Evolutionary conservation across 2,888 invertebrate genomes (phyloP).

Genomic region (Cosmia trapezina): DNA sequence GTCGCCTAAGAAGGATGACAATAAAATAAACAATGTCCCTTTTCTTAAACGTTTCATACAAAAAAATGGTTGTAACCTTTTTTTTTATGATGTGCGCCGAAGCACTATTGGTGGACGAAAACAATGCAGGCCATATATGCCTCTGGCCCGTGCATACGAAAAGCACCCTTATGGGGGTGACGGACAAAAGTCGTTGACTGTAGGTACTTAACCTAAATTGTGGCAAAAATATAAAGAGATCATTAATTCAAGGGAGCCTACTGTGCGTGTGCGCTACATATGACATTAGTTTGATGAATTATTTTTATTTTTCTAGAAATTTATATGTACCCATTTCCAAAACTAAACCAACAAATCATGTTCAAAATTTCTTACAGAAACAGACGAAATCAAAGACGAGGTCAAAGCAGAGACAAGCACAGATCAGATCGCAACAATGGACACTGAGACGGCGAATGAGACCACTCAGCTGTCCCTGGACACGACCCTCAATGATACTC

Average conservation of each 20-base stretch:
- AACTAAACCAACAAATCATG: background rate
- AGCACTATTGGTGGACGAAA: too few species aligned
- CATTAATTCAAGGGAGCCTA: background rate
- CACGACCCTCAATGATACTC: constrained; percentile 40
- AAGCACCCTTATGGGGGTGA: too few species aligned
- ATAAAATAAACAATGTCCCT: too few species aligned
- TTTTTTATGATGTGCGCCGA: too few species aligned
- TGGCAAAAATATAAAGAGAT: background rate
- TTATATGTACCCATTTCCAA: background rate
- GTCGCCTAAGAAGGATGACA: too few species aligned
- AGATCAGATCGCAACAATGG: constrained; percentile 39
- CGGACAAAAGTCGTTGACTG: too few species aligned
- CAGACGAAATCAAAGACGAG: constrained; percentile 36
- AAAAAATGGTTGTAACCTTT: too few species aligned
- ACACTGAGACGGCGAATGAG: constrained; percentile 39
- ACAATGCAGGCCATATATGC: too few species aligned
- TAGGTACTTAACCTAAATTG: background rate
- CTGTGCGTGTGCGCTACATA: background rate
- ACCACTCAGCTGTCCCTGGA: constrained; percentile 41
- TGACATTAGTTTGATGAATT: background rate
- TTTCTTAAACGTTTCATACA: too few species aligned
- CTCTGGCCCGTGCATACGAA: too few species aligned
- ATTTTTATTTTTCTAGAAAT: background rate
- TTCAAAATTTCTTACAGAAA: constrained; percentile 20
- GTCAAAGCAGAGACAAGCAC: constrained; percentile 38